These are phyloP conservation scores for Vidua macroura DNA, from an alignment of 2,113 vertebrate species.

Conservation along the genomic window DNA sequence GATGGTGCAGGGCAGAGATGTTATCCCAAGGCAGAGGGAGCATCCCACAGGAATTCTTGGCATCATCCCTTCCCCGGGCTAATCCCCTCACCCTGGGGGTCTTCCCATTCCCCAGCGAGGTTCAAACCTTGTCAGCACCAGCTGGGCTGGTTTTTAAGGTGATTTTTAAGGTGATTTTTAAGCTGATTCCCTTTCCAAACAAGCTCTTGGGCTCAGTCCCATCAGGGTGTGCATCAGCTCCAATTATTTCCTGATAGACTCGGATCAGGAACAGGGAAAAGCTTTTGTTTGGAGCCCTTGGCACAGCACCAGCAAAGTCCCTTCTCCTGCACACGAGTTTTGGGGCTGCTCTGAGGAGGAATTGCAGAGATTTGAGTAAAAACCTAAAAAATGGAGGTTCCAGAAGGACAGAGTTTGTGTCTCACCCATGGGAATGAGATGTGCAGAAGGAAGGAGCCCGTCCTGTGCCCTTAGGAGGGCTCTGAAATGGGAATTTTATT, in stretches of 20 bases:
- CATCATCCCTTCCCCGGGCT: not conserved
- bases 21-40: not conserved
- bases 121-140: not conserved
- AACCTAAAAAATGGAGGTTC: not conserved
- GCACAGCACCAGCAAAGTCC: not conserved
- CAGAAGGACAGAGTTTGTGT: not conserved
- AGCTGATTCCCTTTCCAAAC: not conserved
- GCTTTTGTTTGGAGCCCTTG: not conserved
- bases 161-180: not conserved
- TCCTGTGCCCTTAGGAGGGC: not conserved
- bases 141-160: not conserved
- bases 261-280: not conserved
- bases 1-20: not conserved
- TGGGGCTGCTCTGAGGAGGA: not conserved
- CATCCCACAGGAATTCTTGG: not conserved
- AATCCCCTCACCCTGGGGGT: not conserved
- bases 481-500: not conserved
- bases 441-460: not conserved
- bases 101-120: accelerated
- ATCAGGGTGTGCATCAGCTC: not conserved
- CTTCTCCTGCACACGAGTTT: not conserved
- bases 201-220: not conserved
- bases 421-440: not conserved
- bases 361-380: not conserved
- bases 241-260: conserved; percentile 21